phyloP scores from a whole-genome alignment of 2,888 invertebrate genomes.

The Galeruca laticollis region DNA sequence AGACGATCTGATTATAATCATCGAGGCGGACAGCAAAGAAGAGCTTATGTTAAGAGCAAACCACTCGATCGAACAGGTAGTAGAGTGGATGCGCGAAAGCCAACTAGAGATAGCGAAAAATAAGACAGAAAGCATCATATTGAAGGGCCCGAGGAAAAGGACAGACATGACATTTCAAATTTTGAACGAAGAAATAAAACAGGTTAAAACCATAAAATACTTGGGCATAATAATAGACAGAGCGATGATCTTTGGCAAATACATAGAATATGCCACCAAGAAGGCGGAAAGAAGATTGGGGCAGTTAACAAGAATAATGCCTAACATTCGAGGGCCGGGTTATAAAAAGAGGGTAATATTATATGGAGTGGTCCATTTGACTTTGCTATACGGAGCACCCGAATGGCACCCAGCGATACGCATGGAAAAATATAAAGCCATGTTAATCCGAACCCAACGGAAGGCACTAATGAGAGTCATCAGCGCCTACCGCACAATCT shows the following conservation, averaged over 20 bases:
- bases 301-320: constrained; percentile 21
- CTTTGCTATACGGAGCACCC: constrained; percentile 39
- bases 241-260: too few relatives aligned
- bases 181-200: not conserved
- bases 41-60: constrained; percentile 13
- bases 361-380: constrained; percentile 27
- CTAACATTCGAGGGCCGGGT: constrained; percentile 40
- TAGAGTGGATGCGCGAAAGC: constrained; percentile 20
- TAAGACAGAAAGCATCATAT: constrained; percentile 28
- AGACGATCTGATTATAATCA: constrained; percentile 31
- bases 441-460: too few relatives aligned
- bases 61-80: constrained; percentile 13
- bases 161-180: constrained; percentile 21
- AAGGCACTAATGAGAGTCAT: too few relatives aligned
- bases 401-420: constrained; percentile 30
- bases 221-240: constrained; percentile 10
- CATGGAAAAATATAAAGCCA: too few relatives aligned
- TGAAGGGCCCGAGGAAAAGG: constrained; percentile 29
- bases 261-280: too few relatives aligned
- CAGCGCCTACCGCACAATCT: too few relatives aligned
- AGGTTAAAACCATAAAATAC: constrained; percentile 15
- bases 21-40: too few relatives aligned
- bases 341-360: constrained; percentile 28
- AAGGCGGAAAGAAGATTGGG: constrained; percentile 19
- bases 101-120: constrained; percentile 28